Base-by-base conservation (phyloP, 2,888 invertebrate species). In the Anaspis maculata region DNA sequence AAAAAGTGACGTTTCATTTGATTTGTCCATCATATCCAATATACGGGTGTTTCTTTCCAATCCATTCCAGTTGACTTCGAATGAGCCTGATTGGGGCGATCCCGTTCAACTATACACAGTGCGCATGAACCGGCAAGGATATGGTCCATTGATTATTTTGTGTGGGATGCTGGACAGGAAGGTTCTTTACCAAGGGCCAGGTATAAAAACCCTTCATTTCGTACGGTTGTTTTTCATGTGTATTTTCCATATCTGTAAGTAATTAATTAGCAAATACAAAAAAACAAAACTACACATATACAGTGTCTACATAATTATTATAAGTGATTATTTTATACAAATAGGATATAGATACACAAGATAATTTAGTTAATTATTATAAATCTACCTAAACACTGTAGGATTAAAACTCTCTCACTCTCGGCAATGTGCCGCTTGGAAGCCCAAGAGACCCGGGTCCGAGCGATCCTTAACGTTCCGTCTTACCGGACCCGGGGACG, bases 251-350 rank as follows among this genome's bases (percentile, higher is more conserved):
- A n/a, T n/a, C n/a, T n/a, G n/a, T n/a, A 53, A 50, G 52, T 58
- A 58, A 59, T 57, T 57, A 57, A 56, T 58, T 52, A 55, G 62
- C 61, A 61, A 60, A 63, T 63, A 65, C 62, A 64, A 64, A 55
- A n/a, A 39, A 64, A 61, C 59, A 62, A 62, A 65, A 65, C 63
- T 64, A 64, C 65, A 65, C 62, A 64, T 64, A 63, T 64, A 65
- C 64, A 63, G 61, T 60, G 61, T 61, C 61, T 63, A 60, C 58
- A 57, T 58, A 59, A 54, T 60, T 56, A 49, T 53, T 55, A 58
- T 60, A 51, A 50, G 61, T 63, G 62, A 60, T 59, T 63, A 64
- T 64, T 64, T 39, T 66, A 65, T 66, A 66, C 66, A 66, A 57
- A 49, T 63, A 62, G 62, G 58, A 62, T 56, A 42, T 57, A 65